Conservation (phyloP, 2,797 vertebrate genomes). For the Mareca penelope region DNA sequence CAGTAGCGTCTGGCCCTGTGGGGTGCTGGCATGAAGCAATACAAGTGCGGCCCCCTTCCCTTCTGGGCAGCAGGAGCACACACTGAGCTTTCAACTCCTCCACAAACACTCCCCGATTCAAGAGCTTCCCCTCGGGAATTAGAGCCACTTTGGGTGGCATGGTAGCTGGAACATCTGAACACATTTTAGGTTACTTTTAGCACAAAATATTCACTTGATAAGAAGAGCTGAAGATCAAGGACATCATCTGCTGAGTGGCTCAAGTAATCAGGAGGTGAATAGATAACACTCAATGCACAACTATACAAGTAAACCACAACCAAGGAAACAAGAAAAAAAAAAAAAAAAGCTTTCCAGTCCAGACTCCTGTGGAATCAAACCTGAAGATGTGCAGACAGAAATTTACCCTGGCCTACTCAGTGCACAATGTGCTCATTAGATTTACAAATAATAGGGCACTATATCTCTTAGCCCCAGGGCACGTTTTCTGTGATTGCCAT, state of each 20-base stretch:
- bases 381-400: background rate
- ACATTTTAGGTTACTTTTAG: background rate
- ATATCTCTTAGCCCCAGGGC: background rate
- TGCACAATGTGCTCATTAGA: background rate
- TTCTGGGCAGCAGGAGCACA: background rate
- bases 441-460: slow-evolving; percentile 27
- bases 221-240: slow-evolving; percentile 8
- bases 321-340: background rate
- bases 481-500: background rate
- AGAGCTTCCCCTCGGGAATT: slow-evolving; percentile 25
- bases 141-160: background rate
- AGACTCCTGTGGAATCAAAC: background rate
- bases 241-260: background rate
- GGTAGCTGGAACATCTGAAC: background rate
- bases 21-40: background rate
- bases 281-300: background rate
- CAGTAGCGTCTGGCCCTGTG: background rate
- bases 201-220: background rate
- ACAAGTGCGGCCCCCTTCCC: accelerated
- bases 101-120: background rate
- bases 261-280: background rate
- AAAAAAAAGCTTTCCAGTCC: background rate
- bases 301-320: background rate
- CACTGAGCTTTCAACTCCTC: background rate
- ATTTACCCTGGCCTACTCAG: background rate